Evolutionary conservation across 53 echinoderm and acorn worm species (phyloP).

Genomic region (Mesocentrotus franciscanus): DNA sequence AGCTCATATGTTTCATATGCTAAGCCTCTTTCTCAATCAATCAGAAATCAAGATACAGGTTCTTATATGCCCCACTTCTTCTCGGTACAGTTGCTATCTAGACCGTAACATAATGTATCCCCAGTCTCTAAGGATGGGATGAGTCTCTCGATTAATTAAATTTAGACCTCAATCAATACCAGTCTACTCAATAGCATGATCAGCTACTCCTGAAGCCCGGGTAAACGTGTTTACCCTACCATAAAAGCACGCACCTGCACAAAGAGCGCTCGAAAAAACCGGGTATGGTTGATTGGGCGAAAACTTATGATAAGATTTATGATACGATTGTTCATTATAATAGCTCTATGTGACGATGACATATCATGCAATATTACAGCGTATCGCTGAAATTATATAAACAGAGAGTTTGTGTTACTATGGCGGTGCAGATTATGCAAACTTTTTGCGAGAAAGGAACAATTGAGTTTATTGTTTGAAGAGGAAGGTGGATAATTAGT

Average conservation of each 20-base stretch:
- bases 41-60: not conserved
- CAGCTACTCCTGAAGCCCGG: not conserved
- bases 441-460: not conserved
- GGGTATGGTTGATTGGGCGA: not conserved
- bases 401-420: not conserved
- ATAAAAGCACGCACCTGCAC: not conserved
- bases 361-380: not conserved
- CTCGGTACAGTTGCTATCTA: not conserved
- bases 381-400: not conserved
- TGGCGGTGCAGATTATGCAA: not conserved
- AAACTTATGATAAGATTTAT: not conserved
- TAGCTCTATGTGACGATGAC: too few relatives aligned
- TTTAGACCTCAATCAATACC: conserved; percentile 7
- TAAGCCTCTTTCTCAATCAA: conserved; percentile 8
- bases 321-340: too few relatives aligned
- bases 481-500: not conserved
- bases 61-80: not conserved
- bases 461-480: not conserved
- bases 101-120: not conserved
- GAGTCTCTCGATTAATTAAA: conserved; percentile 32
- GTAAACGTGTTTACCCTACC: not conserved
- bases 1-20: not conserved
- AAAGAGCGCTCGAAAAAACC: not conserved
- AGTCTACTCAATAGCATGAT: not conserved
- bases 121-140: not conserved